Evolutionary conservation across 2,113 vertebrate genomes (phyloP), one percentile per base, ranked within the genome.

Genomic region (Gadus macrocephalus): DNA sequence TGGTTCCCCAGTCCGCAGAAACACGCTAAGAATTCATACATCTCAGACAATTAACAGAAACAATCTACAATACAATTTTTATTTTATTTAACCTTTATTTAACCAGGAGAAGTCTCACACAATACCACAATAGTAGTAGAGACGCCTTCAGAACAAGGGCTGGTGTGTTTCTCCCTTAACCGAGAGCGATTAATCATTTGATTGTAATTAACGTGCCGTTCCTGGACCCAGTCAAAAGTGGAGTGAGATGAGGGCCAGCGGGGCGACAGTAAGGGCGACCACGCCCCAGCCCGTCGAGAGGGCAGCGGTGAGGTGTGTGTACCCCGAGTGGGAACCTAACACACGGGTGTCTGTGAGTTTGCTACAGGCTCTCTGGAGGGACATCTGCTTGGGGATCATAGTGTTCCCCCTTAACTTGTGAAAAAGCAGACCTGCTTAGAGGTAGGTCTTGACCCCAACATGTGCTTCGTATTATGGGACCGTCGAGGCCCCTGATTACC

Each of bases 391-490:
- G 53, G 67, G 81, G 74, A 27, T 56, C 75, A 81, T 7, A 64
- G 79, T 83, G 82, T 89, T 75, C 74, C 68, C 31, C 71, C n/a
- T 22, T 67, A 67, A 73, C 42, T 49, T 14, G 31, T 64, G 76
- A 79, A 86, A 88, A 87, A 79, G 69, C 85, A 78, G 77, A 81
- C 81, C 84, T 89, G 75, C 86, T 83, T 88, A 79, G 77, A 84
- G 84, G 82, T 87, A 83, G 75, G 85, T 79, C 71, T 81, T 75
- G 81, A 85, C 71, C 75, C 67, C 69, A 85, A 89, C 90, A 91
- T 88, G 77, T 91, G 90, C 85, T 76, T 87, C 78, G 83, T 72
- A 89, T 90, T 91, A 83, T 72, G 59, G 67, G 61, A 12, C 7
- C 22, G n/a, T 53, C 49, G 17, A 53, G 16, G 15, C 53, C 28